phyloP scores from a whole-genome alignment of 2,888 invertebrate genomes.

The Lissocephala sabroskyi region DNA sequence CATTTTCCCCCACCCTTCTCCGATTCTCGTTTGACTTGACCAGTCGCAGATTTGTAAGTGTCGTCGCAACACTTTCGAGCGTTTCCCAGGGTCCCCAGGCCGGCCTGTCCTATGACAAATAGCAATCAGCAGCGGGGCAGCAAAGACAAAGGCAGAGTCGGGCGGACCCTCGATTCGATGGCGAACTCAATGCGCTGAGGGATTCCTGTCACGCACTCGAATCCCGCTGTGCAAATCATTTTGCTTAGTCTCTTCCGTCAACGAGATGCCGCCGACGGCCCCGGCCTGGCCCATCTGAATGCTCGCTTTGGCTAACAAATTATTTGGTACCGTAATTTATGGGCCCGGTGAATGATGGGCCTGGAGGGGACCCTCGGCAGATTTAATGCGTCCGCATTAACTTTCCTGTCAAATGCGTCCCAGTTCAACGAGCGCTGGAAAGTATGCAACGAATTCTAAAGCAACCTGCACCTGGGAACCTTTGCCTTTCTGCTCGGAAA shows the following conservation, averaged over 20 bases:
- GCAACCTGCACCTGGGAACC: too few species aligned
- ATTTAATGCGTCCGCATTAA: conserved; percentile 17
- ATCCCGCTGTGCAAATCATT: neutral
- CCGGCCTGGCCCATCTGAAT: neutral
- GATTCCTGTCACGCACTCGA: neutral
- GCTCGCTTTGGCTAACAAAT: conserved; percentile 2
- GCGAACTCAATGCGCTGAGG: neutral
- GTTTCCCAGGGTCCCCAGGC: too few species aligned
- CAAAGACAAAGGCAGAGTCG: neutral
- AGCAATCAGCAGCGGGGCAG: neutral
- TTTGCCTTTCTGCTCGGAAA: neutral
- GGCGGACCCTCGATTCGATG: neutral
- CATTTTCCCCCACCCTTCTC: conserved; percentile 4
- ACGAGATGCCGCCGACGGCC: neutral
- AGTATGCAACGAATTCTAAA: conserved; percentile 6
- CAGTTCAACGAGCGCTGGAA: neutral
- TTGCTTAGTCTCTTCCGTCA: conserved; percentile 1
- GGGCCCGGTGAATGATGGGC: neutral
- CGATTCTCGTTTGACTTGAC: too few species aligned
- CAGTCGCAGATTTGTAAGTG: too few species aligned
- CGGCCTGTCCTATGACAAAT: too few species aligned
- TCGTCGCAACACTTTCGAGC: too few species aligned
- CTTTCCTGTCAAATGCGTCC: conserved; percentile 19
- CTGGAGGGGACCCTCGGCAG: conserved; percentile 17
- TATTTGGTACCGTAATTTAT: conserved; percentile 3